Conservation (phyloP, 92 coral and sea anemone genomes). For the Montipora capitata region DNA sequence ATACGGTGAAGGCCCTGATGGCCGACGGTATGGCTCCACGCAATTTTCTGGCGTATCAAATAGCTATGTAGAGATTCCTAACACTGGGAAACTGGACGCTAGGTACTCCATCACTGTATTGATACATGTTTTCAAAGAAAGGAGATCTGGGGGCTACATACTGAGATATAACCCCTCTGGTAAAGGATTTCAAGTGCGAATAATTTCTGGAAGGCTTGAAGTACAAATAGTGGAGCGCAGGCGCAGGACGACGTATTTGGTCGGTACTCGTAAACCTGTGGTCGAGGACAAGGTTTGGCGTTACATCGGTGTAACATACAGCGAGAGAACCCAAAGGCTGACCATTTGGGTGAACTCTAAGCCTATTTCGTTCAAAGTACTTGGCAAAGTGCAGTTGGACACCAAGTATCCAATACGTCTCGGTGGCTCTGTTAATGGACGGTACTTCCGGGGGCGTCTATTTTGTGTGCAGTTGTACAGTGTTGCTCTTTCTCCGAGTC, state of each 20-base stretch:
- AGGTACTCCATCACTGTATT: slow-evolving; percentile 69
- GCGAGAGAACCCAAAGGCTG: slow-evolving; percentile 30
- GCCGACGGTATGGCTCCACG: slow-evolving; percentile 64
- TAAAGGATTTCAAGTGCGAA: slow-evolving; percentile 77
- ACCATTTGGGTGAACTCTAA: slow-evolving; percentile 48
- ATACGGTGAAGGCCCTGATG: slow-evolving; percentile 68
- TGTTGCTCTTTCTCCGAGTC: slow-evolving; percentile 54
- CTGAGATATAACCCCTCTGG: slow-evolving; percentile 76
- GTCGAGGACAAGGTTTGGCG: slow-evolving; percentile 74
- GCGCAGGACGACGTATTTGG: slow-evolving; percentile 38
- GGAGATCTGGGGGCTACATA: slow-evolving; percentile 35
- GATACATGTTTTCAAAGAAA: slow-evolving; percentile 29
- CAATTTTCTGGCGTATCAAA: slow-evolving; percentile 68
- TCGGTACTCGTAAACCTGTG: slow-evolving; percentile 55
- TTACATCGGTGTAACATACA: slow-evolving; percentile 55
- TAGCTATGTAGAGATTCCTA: slow-evolving; percentile 78
- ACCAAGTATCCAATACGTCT: slow-evolving; percentile 41
- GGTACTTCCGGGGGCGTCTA: slow-evolving; percentile 60
- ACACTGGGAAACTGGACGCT: slow-evolving; percentile 75
- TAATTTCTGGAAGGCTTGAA: slow-evolving; percentile 46
- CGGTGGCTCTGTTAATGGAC: slow-evolving; percentile 42
- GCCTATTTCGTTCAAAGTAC: slow-evolving; percentile 8
- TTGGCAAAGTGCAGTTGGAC: slow-evolving; percentile 51
- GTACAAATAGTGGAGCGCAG: slow-evolving; percentile 67
- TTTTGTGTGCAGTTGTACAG: slow-evolving; percentile 75